Conservation (phyloP, 2,888 invertebrate genomes). For the Podotricha telesiphe region DNA sequence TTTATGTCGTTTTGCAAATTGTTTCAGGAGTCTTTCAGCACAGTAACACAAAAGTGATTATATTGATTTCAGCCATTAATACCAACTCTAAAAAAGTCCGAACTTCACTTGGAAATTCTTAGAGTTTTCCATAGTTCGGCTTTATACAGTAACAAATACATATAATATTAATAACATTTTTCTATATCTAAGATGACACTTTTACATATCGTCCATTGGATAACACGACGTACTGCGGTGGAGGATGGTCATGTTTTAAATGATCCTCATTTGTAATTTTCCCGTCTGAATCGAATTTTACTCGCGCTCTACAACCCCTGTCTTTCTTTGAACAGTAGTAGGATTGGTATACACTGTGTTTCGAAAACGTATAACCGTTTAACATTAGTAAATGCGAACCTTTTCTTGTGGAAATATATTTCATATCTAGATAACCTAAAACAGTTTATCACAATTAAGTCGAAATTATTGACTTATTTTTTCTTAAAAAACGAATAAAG, state of each 20-base stretch:
- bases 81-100: no score
- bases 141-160: no score
- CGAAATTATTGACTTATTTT: no score
- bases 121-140: no score
- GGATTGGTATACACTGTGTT: conserved; percentile 38
- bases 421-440: conserved; percentile 38
- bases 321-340: conserved; percentile 55
- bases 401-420: conserved; percentile 49
- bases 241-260: conserved; percentile 44
- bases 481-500: no score
- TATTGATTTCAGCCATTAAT: not conserved
- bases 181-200: not conserved
- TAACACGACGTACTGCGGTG: conserved; percentile 45
- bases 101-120: no score
- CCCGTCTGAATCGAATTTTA: conserved; percentile 47
- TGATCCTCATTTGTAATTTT: conserved; percentile 34
- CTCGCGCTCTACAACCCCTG: conserved; percentile 49
- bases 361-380: conserved; percentile 51
- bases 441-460: not conserved
- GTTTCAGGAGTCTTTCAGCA: not conserved
- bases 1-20: not conserved
- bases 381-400: conserved; percentile 49
- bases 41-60: not conserved
- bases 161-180: no score
- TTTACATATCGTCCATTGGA: conserved; percentile 10